Evolutionary conservation across 2,888 invertebrate genomes (phyloP), one percentile per base, ranked within the genome.

Genomic region (Apoda limacodes): DNA sequence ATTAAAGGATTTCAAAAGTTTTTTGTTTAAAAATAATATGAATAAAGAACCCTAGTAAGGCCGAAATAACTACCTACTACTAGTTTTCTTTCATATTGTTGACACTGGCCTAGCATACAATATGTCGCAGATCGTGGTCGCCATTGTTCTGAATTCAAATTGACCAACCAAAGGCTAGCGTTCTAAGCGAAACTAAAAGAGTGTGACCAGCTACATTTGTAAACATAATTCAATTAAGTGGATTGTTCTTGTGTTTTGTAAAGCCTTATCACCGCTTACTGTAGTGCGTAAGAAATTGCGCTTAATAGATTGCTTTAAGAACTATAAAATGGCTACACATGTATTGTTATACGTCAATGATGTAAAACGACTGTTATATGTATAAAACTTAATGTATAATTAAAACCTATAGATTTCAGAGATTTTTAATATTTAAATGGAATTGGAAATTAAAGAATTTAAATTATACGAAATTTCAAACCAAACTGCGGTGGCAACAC

Each of bases 211-310:
- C 34, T 22, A 32, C 42, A 42, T 40, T 52, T 60, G 63, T 69
- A 69, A 71, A 74, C 68, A 71, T 72, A 74, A 74, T 75, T 70
- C 64, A 75, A 75, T 75, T 74, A 75, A 68, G 55, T 58, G 50
- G 53, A 50, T 51, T 57, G 39, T 42, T 22, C 34, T 25, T 33
- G 23, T 43, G 45, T 45, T 45, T 41, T 20, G 21, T 33, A 28
- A 30, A 24, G 28, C 46, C 43, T 66, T 68, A 69, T 71, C 66
- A 48, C 30, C 30, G 40, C 42, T 57, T 68, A 66, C 58, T 54
- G 55, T 32, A 7, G 17, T 17, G 51, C 50, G 56, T 54, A 48
- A 50, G 54, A 47, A 66, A 69, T 60, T 48, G 43, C 35, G 28
- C 39, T 47, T 62, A 63, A 63, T 60, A 60, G 58, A 62, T 55